Evolutionary conservation across 1,140 invertebrate species (phyloP), one percentile per base, ranked within the genome.

Genomic region (Sipha flava): DNA sequence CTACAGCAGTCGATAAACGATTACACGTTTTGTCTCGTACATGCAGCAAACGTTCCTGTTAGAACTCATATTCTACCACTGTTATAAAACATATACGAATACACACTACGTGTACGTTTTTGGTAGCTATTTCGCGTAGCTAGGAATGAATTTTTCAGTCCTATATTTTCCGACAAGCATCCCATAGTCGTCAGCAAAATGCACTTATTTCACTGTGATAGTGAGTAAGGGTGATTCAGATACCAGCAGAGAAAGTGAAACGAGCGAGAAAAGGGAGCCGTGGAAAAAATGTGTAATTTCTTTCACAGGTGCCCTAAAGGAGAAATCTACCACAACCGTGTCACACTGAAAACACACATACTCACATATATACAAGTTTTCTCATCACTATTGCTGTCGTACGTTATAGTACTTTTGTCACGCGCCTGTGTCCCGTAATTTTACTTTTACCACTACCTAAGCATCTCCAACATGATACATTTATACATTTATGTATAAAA

Each of bases 281-380:
- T 64, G 59, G 6, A 45, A 45, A 45, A 70, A 70, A 70, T 70
- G 40, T 70, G 66, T 70, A 70, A 70, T 70, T 70, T 70, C 66
- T 45, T 29, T 26, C 23, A 45, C 23, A 18, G 40, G 43, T 45
- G 66, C 66, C 66, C 40, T 23, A 45, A 70, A 45, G 23, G 23
- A 14, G 21, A 6, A 29, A 26, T 70, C 12, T 4, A 18, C 40
- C 66, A 10, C 16, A n/a, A n/a, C n/a, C n/a, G n/a, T 5, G 34
- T 26, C 9, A 68, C 21, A n/a, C n/a, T n/a, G n/a, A n/a, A n/a
- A n/a, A 18, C 3, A 66, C n/a, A 16, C 62, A 9, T 2, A 31
- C 12, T 31, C 14, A n/a, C 6, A 3, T 9, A 64, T 9, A 31
- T 6, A 0, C 16, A 29, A 16, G 14, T 57, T 29, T 26, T 23